A percentile compares a stretch with the other conserved stretches of the same genome.
These are phyloP conservation scores for Anadara kagoshimensis DNA, from an alignment of 1,140 invertebrate genomes.

Conservation along the genomic window DNA sequence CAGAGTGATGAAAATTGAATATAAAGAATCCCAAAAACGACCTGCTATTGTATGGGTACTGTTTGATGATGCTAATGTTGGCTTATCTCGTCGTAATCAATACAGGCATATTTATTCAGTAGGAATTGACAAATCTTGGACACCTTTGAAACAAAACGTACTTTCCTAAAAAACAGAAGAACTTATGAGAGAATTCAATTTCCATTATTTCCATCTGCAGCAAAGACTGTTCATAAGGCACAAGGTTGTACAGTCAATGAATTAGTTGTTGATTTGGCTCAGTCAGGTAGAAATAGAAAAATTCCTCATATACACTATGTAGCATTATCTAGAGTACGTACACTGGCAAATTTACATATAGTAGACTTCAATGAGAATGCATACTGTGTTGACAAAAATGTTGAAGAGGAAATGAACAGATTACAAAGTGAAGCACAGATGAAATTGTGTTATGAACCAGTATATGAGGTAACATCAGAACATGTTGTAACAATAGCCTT, in stretches of 20 bases:
- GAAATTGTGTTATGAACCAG: neutral
- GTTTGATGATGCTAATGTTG: slow-evolving; percentile 24
- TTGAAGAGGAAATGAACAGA: slow-evolving; percentile 22
- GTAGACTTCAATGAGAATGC: slow-evolving; percentile 23
- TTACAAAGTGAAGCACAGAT: slow-evolving; percentile 8
- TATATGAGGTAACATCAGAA: neutral
- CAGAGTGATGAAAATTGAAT: slow-evolving; percentile 5
- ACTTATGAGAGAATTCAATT: slow-evolving; percentile 34
- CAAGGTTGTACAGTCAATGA: slow-evolving; percentile 31
- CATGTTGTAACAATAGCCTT: slow-evolving; percentile 15
- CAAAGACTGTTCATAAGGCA: slow-evolving; percentile 31
- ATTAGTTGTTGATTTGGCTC: slow-evolving; percentile 27
- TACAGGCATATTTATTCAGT: slow-evolving; percentile 12
- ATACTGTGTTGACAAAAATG: slow-evolving; percentile 7
- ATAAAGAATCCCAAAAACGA: slow-evolving; percentile 15
- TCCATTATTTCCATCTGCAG: slow-evolving; percentile 23
- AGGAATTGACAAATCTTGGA: slow-evolving; percentile 17
- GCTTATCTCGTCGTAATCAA: slow-evolving; percentile 14
- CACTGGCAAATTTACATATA: slow-evolving; percentile 13
- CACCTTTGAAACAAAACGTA: slow-evolving; percentile 30
- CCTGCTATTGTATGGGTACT: slow-evolving; percentile 33
- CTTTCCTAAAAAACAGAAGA: slow-evolving; percentile 15
- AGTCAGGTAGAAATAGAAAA: slow-evolving; percentile 1
- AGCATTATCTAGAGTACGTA: slow-evolving; percentile 24
- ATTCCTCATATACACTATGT: slow-evolving; percentile 36